Conservation (phyloP, 1,140 invertebrate genomes). For the Ylistrum balloti region DNA sequence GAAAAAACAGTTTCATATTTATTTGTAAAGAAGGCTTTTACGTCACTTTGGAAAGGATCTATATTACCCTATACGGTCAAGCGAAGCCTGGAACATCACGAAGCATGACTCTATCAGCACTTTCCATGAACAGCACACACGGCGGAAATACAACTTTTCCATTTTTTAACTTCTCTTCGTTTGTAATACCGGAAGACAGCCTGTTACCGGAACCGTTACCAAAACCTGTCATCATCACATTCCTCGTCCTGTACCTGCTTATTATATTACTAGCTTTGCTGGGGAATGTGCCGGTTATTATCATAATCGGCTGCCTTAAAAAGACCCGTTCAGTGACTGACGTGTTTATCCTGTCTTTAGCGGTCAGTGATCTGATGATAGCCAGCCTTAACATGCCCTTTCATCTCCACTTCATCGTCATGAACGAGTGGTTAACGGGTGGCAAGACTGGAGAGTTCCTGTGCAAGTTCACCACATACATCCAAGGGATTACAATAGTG, state of each 20-base stretch:
- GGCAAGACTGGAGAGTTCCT: constrained; percentile 63
- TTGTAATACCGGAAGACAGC: constrained; percentile 45
- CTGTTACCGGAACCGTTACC: constrained; percentile 68
- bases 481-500: constrained; percentile 71
- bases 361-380: constrained; percentile 67
- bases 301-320: constrained; percentile 62
- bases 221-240: constrained; percentile 49
- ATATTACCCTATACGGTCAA: not conserved
- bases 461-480: constrained; percentile 71
- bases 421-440: constrained; percentile 69
- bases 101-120: not conserved
- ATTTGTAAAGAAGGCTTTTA: too few species aligned
- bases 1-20: not conserved
- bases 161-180: not conserved
- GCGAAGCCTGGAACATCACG: not conserved
- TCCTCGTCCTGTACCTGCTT: constrained; percentile 63
- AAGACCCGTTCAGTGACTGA: constrained; percentile 74
- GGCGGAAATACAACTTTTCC: not conserved
- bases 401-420: constrained; percentile 67
- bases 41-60: not conserved
- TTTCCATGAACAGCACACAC: not conserved
- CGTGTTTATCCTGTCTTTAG: constrained; percentile 78
- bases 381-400: constrained; percentile 74
- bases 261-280: constrained; percentile 71
- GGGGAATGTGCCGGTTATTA: constrained; percentile 67